A percentile compares a stretch with the other conserved stretches of the same genome.
phyloP scores from a whole-genome alignment of 2,797 vertebrate genomes.

The Manis pentadactyla region DNA sequence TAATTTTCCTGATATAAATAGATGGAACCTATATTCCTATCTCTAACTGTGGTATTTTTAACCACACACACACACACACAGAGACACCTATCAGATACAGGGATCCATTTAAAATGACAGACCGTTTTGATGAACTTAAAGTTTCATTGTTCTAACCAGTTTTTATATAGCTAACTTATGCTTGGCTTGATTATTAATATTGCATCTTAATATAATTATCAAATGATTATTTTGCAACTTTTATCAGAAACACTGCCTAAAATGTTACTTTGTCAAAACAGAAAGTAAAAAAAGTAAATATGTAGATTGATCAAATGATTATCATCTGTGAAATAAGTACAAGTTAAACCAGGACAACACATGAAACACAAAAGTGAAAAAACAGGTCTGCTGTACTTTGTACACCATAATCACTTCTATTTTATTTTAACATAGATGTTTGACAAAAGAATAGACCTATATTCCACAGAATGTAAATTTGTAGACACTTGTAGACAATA shows the following conservation, averaged over 20 bases:
- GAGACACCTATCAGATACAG: not conserved
- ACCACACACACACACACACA: not conserved
- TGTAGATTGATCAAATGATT: not conserved
- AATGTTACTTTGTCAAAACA: slow-evolving; percentile 32
- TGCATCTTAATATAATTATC: slow-evolving; percentile 30
- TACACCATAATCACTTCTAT: not conserved
- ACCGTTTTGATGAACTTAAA: not conserved
- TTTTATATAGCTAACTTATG: not conserved
- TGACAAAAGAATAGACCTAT: not conserved
- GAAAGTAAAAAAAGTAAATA: not conserved
- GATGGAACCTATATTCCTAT: not conserved
- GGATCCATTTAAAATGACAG: not conserved
- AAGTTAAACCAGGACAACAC: not conserved
- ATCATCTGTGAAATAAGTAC: slow-evolving; percentile 13
- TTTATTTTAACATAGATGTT: not conserved
- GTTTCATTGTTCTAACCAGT: not conserved
- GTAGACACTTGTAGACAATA: not conserved
- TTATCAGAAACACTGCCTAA: slow-evolving; percentile 39
- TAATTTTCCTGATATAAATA: not conserved
- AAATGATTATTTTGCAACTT: slow-evolving; percentile 49
- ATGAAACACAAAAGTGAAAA: not conserved
- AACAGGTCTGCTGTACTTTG: rapidly evolving
- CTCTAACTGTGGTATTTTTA: not conserved
- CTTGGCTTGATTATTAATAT: slow-evolving; percentile 20
- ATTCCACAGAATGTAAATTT: rapidly evolving